Evolutionary conservation across 2,888 invertebrate species (phyloP), one percentile per base, ranked within the genome.

Genomic region (Ichneumoninae sp.): DNA sequence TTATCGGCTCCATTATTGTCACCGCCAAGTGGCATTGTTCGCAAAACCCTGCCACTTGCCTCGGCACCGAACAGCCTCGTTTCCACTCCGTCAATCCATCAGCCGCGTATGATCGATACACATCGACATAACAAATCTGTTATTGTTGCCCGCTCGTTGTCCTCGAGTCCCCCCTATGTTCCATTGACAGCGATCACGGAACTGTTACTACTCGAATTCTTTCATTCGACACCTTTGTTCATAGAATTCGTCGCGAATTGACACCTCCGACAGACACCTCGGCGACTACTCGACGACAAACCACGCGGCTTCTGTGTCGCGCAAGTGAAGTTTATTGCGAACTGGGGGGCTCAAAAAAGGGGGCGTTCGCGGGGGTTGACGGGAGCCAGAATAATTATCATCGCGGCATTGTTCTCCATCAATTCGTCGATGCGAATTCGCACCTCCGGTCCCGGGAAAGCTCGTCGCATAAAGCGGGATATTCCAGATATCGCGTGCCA

Each of bases 401-500:
- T 73, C 54, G 54, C 36, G 6, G 22, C 83, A 85, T 85, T 85
- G 85, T 85, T 85, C 78, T 73, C 63, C 7, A n/a, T 52, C 79
- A 47, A 80, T 80, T 76, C 75, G 71, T 82, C 76, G 79, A 85
- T 66, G 81, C 78, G 81, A 81, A 79, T 77, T 83, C 80, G 80
- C 85, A 85, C 83, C 83, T 85, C 69, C 68, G 40, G 10, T 63
- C 30, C 30, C 22, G 8, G 75, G 7, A 60, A 40, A 44, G 50
- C 44, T 57, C 36, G 52, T 52, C 60, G 10, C 60, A 57, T 54
- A 73, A 54, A 66, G 52, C 71, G 63, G 63, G 19, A 70, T 44
- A 71, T 79, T 73, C 50, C 69, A 66, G 85, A 76, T 73, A 85
- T 85, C 85, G 85, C 82, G 85, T 82, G 82, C 79, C 82, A 80